phyloP scores from a whole-genome alignment of 2,888 invertebrate genomes.

The Apeira syringaria region DNA sequence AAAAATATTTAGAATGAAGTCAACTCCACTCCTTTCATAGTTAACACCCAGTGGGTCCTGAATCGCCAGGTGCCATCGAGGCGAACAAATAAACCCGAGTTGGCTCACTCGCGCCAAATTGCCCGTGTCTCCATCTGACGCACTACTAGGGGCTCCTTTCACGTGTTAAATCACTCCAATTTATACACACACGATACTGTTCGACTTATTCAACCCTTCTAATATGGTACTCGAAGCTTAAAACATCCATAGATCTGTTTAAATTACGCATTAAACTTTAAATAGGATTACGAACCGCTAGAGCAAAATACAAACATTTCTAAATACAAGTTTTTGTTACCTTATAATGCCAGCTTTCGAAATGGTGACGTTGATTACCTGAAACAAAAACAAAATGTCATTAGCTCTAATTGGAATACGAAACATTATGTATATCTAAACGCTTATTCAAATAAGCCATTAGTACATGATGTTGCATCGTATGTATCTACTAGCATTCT shows the following conservation, averaged over 20 bases:
- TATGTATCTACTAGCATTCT: slow-evolving; percentile 27
- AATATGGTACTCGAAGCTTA: slow-evolving; percentile 38
- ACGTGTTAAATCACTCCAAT: slow-evolving; percentile 74
- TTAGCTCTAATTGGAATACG: slow-evolving; percentile 41
- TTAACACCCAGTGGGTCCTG: slow-evolving; percentile 50
- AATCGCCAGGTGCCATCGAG: slow-evolving; percentile 66
- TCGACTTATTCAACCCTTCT: slow-evolving; percentile 37
- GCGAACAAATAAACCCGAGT: slow-evolving; percentile 64
- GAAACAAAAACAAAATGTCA: slow-evolving; percentile 63
- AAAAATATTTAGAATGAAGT: slow-evolving; percentile 1
- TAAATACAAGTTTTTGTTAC: slow-evolving; percentile 43
- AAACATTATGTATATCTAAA: slow-evolving; percentile 31
- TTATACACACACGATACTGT: slow-evolving; percentile 55
- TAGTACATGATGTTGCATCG: slow-evolving; percentile 36
- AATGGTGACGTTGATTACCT: slow-evolving; percentile 60
- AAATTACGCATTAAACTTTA: slow-evolving; percentile 46
- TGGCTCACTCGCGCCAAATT: slow-evolving; percentile 72
- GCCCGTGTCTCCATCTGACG: slow-evolving; percentile 71
- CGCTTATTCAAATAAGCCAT: slow-evolving; percentile 46
- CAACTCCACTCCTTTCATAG: slow-evolving; percentile 42
- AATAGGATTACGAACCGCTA: slow-evolving; percentile 47
- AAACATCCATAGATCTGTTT: slow-evolving; percentile 50
- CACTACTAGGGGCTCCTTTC: slow-evolving; percentile 71
- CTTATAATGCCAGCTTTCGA: slow-evolving; percentile 32
- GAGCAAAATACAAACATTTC: slow-evolving; percentile 37